These are phyloP conservation scores for Callosobruchus maculatus DNA, from an alignment of 2,888 invertebrate species.

Conservation along the genomic window DNA sequence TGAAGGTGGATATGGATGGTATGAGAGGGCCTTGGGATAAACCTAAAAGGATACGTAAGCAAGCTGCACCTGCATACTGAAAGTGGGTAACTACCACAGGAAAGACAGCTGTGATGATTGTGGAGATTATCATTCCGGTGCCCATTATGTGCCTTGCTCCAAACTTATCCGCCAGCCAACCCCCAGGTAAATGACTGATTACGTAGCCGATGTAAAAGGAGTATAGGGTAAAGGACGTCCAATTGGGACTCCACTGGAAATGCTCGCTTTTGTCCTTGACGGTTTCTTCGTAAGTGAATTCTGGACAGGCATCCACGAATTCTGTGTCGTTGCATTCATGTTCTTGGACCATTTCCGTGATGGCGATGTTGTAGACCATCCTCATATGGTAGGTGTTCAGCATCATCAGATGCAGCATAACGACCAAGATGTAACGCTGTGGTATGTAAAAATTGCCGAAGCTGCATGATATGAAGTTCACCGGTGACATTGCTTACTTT, in stretches of 20 bases:
- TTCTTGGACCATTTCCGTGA: slow-evolving; percentile 42
- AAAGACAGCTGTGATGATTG: slow-evolving; percentile 73
- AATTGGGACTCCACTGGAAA: slow-evolving; percentile 47
- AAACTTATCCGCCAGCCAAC: slow-evolving; percentile 70
- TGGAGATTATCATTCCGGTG: slow-evolving; percentile 74
- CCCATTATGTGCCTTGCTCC: slow-evolving; percentile 82
- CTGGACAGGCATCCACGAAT: slow-evolving; percentile 11
- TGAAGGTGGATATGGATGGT: slow-evolving; percentile 47
- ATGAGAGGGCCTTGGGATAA: slow-evolving; percentile 74
- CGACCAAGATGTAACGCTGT: slow-evolving; percentile 57
- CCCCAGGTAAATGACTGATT: slow-evolving; percentile 77
- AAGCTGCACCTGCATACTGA: slow-evolving; percentile 58
- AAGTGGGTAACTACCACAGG: slow-evolving; percentile 58
- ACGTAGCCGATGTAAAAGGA: slow-evolving; percentile 86
- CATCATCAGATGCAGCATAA: slow-evolving; percentile 43
- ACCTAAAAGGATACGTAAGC: slow-evolving; percentile 67
- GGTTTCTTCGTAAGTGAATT: slow-evolving; percentile 3
- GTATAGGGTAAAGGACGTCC: slow-evolving; percentile 71
- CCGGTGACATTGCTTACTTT: no score
- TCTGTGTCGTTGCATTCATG: slow-evolving; percentile 4
- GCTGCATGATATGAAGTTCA: no score
- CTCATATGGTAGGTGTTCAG: slow-evolving; percentile 43
- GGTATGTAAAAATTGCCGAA: no score
- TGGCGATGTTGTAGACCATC: slow-evolving; percentile 43
- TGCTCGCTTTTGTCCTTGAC: slow-evolving; percentile 7